phyloP scores from a whole-genome alignment of 2,113 vertebrate genomes.

The Sinocyclocheilus maitianheensis region DNA sequence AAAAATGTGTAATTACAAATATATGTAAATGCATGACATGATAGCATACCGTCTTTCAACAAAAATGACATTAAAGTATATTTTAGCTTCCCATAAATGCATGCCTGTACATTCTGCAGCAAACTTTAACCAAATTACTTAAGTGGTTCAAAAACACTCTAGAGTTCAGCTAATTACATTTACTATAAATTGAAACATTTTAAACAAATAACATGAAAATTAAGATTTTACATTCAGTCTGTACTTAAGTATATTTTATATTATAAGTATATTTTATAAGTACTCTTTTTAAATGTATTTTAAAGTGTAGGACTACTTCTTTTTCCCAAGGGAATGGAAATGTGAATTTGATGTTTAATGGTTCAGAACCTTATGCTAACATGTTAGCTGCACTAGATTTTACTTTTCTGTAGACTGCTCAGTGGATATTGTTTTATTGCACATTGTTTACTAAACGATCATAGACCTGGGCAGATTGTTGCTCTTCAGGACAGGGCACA shows the following conservation, averaged over 20 bases:
- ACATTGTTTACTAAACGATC: conserved; percentile 27
- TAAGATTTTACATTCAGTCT: neutral
- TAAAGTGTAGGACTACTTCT: too few species aligned
- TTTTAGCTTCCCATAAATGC: neutral
- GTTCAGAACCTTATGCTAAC: neutral
- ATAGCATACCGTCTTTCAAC: neutral
- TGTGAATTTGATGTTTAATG: neutral
- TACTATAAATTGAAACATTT: neutral
- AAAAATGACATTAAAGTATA: neutral
- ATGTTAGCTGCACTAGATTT: neutral
- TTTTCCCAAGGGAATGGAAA: too few species aligned
- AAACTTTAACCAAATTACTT: neutral
- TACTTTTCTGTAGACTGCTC: neutral
- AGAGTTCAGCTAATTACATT: neutral
- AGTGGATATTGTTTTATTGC: conserved; percentile 22
- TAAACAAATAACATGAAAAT: neutral
- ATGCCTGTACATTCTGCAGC: neutral
- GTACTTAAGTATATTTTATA: too few species aligned
- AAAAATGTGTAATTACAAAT: too few species aligned
- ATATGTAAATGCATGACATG: neutral
- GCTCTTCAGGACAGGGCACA: conserved; percentile 36
- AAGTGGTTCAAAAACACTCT: neutral
- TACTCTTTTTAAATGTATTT: too few species aligned
- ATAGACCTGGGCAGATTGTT: conserved; percentile 36
- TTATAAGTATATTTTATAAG: too few species aligned